Evolutionary conservation across 1,140 invertebrate species (phyloP), one percentile per base, ranked within the genome.

Genomic region (Tetraneura akinire): DNA sequence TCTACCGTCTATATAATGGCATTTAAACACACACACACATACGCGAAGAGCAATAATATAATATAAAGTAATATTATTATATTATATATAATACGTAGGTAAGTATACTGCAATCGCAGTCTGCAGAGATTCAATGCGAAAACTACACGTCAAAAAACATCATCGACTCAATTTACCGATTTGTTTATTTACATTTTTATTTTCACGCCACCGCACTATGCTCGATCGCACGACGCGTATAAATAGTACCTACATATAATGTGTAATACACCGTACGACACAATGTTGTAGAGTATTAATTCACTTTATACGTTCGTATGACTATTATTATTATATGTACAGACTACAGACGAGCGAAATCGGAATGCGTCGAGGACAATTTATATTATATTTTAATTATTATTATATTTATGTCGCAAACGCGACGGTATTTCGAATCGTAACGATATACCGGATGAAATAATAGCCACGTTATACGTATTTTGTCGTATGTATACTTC

Each of bases 121-220:
- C 62, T 37, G 62, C 37, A n/a, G 18, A 47, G 64, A 68, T 68
- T 45, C 64, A 37, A 68, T n/a, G n/a, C 42, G 37, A 42, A 68
- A 45, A 68, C n/a, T 47, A 3, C 18, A 21, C 62, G 62, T 68
- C n/a, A 68, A 68, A 47, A 37, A 45, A 68, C 5, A 45, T 16
- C 14, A 64, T 60, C 55, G 26, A 23, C 29, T 6, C n/a, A 64
- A 14, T 37, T 4, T 47, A 47, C 64, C 47, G 23, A n/a, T 70
- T 70, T 70, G 45, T 70, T 70, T 66, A 66, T 62, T 62, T 49
- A 70, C 66, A 70, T 70, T 70, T 70, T 70, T 70, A 47, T 70
- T 70, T 49, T 47, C 66, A 70, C 66, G 16, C 66, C 13, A 9
- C 64, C 42, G n/a, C 32, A 21, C 32, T 66, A 37, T 29, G 14